Percentiles rank a stretch among this genome's conserved stretches.
Evolutionary conservation across 2,888 invertebrate genomes (phyloP).

Genomic region (Eupithecia pulchellata): DNA sequence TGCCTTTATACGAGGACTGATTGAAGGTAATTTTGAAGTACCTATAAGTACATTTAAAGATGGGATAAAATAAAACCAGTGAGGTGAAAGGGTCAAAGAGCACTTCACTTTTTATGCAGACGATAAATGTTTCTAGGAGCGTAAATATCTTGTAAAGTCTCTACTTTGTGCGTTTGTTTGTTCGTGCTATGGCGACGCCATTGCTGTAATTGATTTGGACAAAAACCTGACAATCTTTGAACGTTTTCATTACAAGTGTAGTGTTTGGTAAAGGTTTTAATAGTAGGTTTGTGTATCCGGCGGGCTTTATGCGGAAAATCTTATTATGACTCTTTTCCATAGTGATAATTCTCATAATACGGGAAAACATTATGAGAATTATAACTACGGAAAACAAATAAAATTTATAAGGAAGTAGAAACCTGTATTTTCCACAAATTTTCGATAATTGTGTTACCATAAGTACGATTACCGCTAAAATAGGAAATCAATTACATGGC

Average conservation of each 20-base stretch:
- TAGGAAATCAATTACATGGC: no score
- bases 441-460: no score
- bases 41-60: not conserved
- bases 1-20: not conserved
- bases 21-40: not conserved
- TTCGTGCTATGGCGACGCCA: not conserved
- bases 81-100: not conserved
- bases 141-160: not conserved
- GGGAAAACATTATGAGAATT: no score
- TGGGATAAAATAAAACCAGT: not conserved
- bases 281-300: not conserved
- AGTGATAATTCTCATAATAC: not conserved
- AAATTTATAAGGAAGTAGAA: no score
- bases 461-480: not conserved
- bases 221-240: not conserved
- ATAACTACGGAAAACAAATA: no score
- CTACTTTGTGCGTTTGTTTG: not conserved
- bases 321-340: not conserved
- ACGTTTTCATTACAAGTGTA: not conserved
- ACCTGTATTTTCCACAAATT: no score
- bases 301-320: not conserved
- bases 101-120: not conserved
- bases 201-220: not conserved
- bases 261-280: conserved; percentile 8
- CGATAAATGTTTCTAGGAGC: not conserved